A percentile compares a stretch with the other conserved stretches of the same genome.
These are phyloP conservation scores for Brienomyrus brachyistius DNA, from an alignment of 2,113 vertebrate species.

Conservation along the genomic window DNA sequence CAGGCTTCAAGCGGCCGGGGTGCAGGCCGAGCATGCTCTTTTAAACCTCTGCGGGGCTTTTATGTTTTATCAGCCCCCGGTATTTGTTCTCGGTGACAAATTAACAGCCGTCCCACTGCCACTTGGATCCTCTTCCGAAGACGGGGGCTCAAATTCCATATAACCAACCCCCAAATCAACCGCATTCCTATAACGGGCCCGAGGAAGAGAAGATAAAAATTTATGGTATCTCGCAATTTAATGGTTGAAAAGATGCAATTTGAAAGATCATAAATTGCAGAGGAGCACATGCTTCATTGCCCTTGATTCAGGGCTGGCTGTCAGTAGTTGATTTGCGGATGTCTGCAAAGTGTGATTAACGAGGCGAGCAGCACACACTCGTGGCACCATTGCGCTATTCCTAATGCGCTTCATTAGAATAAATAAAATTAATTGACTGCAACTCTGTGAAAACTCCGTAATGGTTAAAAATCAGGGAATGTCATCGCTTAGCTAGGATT, in stretches of 20 bases:
- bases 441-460: constrained; percentile 99
- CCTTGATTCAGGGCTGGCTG: constrained; percentile 99
- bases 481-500: constrained; percentile 84
- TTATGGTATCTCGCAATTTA: constrained; percentile 99
- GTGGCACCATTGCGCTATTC: constrained; percentile 88
- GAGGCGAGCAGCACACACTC: constrained; percentile 94
- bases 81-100: constrained; percentile 99
- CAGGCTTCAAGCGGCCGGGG: constrained; percentile 76
- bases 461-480: constrained; percentile 99
- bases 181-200: constrained; percentile 95
- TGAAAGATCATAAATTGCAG: constrained; percentile 99
- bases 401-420: constrained; percentile 99
- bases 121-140: constrained; percentile 91
- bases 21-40: constrained; percentile 61
- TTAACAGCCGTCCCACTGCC: constrained; percentile 89
- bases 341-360: constrained; percentile 99
- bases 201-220: constrained; percentile 99
- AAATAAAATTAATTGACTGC: constrained; percentile 99
- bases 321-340: constrained; percentile 99
- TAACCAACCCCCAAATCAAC: constrained; percentile 92
- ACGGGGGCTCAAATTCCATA: constrained; percentile 93
- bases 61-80: constrained; percentile 92
- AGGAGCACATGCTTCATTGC: constrained; percentile 99
- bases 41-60: constrained; percentile 88
- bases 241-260: constrained; percentile 99